These are phyloP conservation scores for Eilema depressum DNA, from an alignment of 2,888 invertebrate genomes.

Conservation along the genomic window DNA sequence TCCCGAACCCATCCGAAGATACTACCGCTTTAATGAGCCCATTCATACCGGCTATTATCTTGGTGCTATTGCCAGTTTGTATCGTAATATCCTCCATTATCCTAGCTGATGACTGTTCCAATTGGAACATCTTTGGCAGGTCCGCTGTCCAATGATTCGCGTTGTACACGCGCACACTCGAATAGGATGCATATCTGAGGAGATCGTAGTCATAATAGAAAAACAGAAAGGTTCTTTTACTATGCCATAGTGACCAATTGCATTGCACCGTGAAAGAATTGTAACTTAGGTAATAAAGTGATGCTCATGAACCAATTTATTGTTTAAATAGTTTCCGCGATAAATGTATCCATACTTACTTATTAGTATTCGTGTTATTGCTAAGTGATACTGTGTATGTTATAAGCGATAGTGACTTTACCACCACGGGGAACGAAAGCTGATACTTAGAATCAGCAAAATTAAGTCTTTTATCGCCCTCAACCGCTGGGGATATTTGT, in stretches of 20 bases:
- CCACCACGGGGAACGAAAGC: constrained; percentile 91
- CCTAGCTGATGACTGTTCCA: constrained; percentile 68
- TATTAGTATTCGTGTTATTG: constrained; percentile 73
- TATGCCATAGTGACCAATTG: too few species aligned
- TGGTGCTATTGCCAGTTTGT: constrained; percentile 69
- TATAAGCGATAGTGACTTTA: constrained; percentile 89
- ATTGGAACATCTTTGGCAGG: constrained; percentile 78
- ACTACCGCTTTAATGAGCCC: constrained; percentile 92
- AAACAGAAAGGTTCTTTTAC: too few species aligned
- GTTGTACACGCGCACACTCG: constrained; percentile 86
- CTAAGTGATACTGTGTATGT: constrained; percentile 73
- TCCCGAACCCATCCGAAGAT: constrained; percentile 64
- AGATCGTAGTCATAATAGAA: neutral
- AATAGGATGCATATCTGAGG: constrained; percentile 80
- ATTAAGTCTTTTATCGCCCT: constrained; percentile 69
- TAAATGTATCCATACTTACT: constrained; percentile 60
- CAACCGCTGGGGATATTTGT: constrained; percentile 76
- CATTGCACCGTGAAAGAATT: too few species aligned
- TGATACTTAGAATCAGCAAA: constrained; percentile 92
- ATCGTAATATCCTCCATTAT: constrained; percentile 71
- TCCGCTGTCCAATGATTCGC: constrained; percentile 76
- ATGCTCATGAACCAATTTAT: too few species aligned
- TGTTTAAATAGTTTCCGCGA: neutral
- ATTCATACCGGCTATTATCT: constrained; percentile 88
- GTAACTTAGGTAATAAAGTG: too few species aligned